These are phyloP conservation scores for Melanostigma gelatinosum DNA, from an alignment of 2,113 vertebrate species.

Conservation along the genomic window DNA sequence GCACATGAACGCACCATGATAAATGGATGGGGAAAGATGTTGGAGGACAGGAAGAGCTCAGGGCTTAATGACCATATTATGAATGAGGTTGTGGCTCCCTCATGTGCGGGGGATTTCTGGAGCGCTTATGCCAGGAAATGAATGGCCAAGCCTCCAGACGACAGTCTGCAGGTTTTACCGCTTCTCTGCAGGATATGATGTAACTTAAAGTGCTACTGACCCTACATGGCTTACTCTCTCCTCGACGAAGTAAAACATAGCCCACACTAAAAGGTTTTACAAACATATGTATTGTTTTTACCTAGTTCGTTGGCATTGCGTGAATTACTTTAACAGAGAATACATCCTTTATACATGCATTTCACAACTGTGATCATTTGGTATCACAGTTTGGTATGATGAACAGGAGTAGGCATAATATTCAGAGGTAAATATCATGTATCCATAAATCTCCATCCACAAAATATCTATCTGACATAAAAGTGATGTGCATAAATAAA, in stretches of 20 bases:
- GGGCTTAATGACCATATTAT: conserved; percentile 40
- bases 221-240: accelerated
- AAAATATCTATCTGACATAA: background rate
- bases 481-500: background rate
- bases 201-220: background rate
- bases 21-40: background rate
- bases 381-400: background rate
- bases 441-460: background rate
- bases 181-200: conserved; percentile 19
- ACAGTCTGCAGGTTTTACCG: background rate
- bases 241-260: background rate
- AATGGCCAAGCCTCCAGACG: background rate
- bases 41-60: background rate
- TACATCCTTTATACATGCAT: background rate
- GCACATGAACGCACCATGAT: accelerated
- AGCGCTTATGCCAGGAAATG: conserved; percentile 14
- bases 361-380: background rate
- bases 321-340: background rate
- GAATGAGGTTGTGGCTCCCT: background rate
- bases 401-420: background rate
- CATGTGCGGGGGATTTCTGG: conserved; percentile 36
- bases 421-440: background rate
- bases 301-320: background rate
- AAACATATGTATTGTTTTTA: background rate
- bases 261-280: background rate